Percentiles rank a stretch among this genome's conserved stretches.
phyloP scores from a whole-genome alignment of 35 echinoderm and acorn worm genomes.

The Anneissia japonica region DNA sequence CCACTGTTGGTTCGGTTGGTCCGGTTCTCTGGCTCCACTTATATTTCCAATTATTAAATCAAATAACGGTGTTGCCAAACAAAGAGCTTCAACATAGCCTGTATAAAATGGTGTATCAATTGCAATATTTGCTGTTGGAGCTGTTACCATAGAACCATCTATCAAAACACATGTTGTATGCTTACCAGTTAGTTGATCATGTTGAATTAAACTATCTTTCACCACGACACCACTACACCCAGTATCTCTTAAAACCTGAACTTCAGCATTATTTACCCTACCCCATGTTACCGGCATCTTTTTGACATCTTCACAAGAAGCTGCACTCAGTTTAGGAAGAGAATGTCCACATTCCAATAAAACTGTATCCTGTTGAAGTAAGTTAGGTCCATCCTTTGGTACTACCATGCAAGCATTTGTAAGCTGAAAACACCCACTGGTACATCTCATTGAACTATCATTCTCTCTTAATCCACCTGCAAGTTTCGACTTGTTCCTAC shows the following conservation, averaged over 20 bases:
- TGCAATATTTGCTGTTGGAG: background rate
- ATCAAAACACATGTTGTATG: constrained; percentile 23
- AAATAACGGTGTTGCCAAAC: background rate
- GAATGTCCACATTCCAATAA: constrained; percentile 28
- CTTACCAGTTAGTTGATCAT: constrained; percentile 44
- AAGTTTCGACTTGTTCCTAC: too few species aligned
- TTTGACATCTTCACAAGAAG: background rate
- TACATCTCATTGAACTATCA: too few species aligned
- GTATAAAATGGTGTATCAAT: constrained; percentile 24
- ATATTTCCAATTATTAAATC: constrained; percentile 20
- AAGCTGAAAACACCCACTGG: too few species aligned
- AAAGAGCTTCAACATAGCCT: background rate
- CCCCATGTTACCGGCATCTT: constrained; percentile 27
- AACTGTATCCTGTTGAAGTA: too few species aligned
- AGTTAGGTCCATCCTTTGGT: too few species aligned
- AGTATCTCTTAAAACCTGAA: constrained; percentile 28
- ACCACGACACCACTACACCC: constrained; percentile 43
- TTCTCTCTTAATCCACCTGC: too few species aligned
- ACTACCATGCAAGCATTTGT: too few species aligned
- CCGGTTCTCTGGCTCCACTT: background rate
- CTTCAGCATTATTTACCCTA: background rate
- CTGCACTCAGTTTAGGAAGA: constrained; percentile 25
- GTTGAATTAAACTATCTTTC: constrained; percentile 3
- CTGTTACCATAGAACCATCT: constrained; percentile 19
- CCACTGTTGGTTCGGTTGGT: background rate